A percentile compares a stretch with the other conserved stretches of the same genome.
Conservation (phyloP, 2,888 invertebrate species). For the Salpingus planirostris region DNA sequence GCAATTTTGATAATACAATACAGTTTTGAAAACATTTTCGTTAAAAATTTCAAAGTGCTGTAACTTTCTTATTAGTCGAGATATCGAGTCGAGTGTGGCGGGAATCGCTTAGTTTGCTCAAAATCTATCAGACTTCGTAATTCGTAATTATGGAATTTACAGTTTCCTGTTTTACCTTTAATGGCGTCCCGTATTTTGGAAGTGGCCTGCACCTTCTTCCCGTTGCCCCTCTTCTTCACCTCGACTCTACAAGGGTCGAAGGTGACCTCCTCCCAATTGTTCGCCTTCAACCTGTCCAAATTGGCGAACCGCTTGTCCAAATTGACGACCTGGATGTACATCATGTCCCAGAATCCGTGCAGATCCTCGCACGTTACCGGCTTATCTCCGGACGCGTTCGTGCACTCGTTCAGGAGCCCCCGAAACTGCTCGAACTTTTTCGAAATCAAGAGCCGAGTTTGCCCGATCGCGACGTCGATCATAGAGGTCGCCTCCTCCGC, state of each 20-base stretch:
- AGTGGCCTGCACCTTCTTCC: constrained; percentile 1
- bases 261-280: constrained; percentile 48
- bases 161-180: too few species aligned
- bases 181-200: constrained; percentile 28
- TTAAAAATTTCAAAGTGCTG: too few species aligned
- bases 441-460: constrained; percentile 63
- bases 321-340: constrained; percentile 65
- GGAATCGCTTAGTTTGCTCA: too few species aligned
- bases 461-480: constrained; percentile 66
- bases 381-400: constrained; percentile 41
- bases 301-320: constrained; percentile 53
- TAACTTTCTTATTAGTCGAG: too few species aligned
- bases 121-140: too few species aligned
- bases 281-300: constrained; percentile 40
- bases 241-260: constrained; percentile 19
- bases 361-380: constrained; percentile 60
- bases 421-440: constrained; percentile 74
- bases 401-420: constrained; percentile 35
- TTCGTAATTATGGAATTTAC: too few species aligned
- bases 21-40: too few species aligned
- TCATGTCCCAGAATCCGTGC: constrained; percentile 84
- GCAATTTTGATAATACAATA: too few species aligned
- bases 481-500: constrained; percentile 49
- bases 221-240: constrained; percentile 10
- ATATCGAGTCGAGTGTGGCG: too few species aligned